Percentiles rank a stretch among this genome's conserved stretches.
Conservation (phyloP, 2,888 invertebrate species). For the Saturnia pavonia region DNA sequence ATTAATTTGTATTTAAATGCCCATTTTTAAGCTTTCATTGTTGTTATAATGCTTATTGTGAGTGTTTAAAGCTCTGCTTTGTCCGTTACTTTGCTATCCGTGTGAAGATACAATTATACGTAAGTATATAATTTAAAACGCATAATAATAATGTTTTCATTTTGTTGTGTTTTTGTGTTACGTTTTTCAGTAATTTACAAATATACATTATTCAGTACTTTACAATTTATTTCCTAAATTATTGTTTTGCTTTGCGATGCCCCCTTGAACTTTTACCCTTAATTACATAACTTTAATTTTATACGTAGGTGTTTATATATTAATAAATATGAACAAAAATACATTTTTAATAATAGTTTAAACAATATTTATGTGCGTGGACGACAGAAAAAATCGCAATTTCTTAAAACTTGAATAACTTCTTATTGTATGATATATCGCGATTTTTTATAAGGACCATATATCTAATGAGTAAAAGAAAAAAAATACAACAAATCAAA, state of each 20-base stretch:
- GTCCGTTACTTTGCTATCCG: constrained; percentile 57
- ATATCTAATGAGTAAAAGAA: too few species aligned
- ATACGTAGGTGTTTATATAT: too few species aligned
- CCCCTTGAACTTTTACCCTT: too few species aligned
- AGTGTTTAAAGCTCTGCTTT: constrained; percentile 55
- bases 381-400: too few species aligned
- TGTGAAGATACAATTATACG: constrained; percentile 50
- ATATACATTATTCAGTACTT: not conserved
- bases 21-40: constrained; percentile 73
- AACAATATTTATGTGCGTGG: not conserved
- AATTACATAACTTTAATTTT: too few species aligned
- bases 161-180: constrained; percentile 5
- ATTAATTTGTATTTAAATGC: constrained; percentile 50
- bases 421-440: too few species aligned
- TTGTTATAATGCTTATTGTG: constrained; percentile 61
- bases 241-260: not conserved
- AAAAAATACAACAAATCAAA: too few species aligned
- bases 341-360: constrained; percentile 12
- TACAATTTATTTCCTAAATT: not conserved
- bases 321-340: too few species aligned
- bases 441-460: too few species aligned
- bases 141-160: not conserved
- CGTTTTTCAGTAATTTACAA: not conserved
- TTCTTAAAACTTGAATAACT: too few species aligned
- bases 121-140: constrained; percentile 42